phyloP scores from a whole-genome alignment of 2,888 invertebrate species.

The Microdon myrmicae region DNA sequence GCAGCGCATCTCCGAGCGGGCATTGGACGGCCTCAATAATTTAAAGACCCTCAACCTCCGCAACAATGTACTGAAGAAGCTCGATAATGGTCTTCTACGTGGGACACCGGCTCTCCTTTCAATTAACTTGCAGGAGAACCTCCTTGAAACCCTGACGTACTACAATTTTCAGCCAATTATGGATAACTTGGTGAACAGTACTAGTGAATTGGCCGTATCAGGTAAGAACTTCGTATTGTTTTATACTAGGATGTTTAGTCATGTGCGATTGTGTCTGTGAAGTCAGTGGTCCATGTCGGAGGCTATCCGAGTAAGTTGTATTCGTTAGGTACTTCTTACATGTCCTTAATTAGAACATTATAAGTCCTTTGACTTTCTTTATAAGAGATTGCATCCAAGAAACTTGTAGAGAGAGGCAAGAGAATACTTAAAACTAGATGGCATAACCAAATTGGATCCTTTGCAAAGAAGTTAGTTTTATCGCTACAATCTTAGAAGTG shows the following conservation, averaged over 20 bases:
- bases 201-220: conserved; percentile 80
- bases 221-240: conserved; percentile 70
- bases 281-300: neutral
- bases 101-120: conserved; percentile 79
- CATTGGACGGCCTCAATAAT: conserved; percentile 79
- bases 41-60: conserved; percentile 78
- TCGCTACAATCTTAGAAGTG: conserved; percentile 15
- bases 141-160: conserved; percentile 79
- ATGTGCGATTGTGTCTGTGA: neutral
- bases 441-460: conserved; percentile 34
- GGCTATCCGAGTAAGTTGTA: neutral
- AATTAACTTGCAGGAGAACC: conserved; percentile 81
- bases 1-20: conserved; percentile 78
- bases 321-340: conserved; percentile 3
- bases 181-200: conserved; percentile 79
- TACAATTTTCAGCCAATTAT: conserved; percentile 80
- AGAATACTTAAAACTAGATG: conserved; percentile 10
- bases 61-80: conserved; percentile 78
- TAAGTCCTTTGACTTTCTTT: conserved; percentile 12
- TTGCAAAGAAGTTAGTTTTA: conserved; percentile 25
- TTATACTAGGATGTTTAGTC: neutral
- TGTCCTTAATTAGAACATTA: conserved; percentile 23
- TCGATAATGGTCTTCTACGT: conserved; percentile 78
- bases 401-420: neutral
- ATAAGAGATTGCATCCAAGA: conserved; percentile 1